Evolutionary conservation across 2,797 vertebrate genomes (phyloP).

Genomic region (Danio tinwini): DNA sequence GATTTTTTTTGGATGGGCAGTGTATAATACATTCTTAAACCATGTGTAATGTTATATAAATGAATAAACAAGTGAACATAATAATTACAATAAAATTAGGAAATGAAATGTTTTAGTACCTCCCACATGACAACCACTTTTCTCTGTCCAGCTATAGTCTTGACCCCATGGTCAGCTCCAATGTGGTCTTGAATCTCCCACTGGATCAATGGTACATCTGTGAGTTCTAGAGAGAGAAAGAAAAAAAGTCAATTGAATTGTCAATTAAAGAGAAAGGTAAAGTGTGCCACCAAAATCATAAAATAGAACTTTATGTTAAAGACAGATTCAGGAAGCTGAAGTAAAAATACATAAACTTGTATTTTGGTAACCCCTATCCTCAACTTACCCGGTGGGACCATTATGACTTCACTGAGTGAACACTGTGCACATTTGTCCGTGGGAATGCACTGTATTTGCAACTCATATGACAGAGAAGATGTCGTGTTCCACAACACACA

Average conservation of each 20-base stretch:
- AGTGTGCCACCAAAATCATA: background rate
- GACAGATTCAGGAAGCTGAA: background rate
- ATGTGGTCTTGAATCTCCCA: slow-evolving; percentile 34
- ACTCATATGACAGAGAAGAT: slow-evolving; percentile 64
- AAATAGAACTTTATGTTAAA: background rate
- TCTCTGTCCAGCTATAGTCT: slow-evolving; percentile 60
- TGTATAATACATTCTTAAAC: too few species aligned
- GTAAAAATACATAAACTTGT: background rate
- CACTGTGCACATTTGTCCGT: slow-evolving; percentile 64
- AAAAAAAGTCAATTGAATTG: background rate
- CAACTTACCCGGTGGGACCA: slow-evolving; percentile 70
- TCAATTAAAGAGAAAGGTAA: background rate
- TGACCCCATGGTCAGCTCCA: too few species aligned
- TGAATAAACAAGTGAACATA: too few species aligned
- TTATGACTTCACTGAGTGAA: slow-evolving; percentile 62
- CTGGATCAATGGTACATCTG: slow-evolving; percentile 66
- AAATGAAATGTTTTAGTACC: slow-evolving; percentile 68
- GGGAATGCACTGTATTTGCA: slow-evolving; percentile 69
- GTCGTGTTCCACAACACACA: slow-evolving; percentile 58
- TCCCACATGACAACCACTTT: slow-evolving; percentile 76
- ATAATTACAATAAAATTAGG: too few species aligned
- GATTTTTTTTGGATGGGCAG: too few species aligned
- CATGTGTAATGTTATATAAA: too few species aligned
- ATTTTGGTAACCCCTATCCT: background rate
- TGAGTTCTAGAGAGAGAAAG: slow-evolving; percentile 75